Evolutionary conservation across 2,113 vertebrate species (phyloP).

Genomic region (Vanacampus margaritifer): DNA sequence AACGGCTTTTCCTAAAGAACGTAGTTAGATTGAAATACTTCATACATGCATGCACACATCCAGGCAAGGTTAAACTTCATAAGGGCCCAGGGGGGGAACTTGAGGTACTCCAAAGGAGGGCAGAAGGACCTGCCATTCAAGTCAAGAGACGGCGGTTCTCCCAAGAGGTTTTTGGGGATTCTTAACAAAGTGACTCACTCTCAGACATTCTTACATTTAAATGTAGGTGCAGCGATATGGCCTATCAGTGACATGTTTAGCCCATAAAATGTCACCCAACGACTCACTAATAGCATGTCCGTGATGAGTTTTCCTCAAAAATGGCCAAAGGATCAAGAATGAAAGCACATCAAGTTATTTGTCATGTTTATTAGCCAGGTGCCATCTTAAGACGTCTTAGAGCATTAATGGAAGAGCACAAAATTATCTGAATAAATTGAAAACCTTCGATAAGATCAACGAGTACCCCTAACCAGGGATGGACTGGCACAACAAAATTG

Average conservation of each 20-base stretch:
- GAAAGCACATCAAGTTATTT: too few species aligned
- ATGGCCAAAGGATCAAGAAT: too few species aligned
- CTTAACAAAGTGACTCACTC: conserved; percentile 34
- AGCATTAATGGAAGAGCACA: too few species aligned
- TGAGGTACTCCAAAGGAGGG: conserved; percentile 53
- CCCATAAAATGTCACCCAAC: too few species aligned
- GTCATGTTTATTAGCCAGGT: too few species aligned
- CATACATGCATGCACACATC: conserved; percentile 29
- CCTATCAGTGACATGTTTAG: neutral
- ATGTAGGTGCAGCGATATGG: neutral
- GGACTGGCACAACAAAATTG: too few species aligned
- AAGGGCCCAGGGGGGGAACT: conserved; percentile 42
- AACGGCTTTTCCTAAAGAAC: conserved; percentile 52
- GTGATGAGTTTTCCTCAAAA: too few species aligned
- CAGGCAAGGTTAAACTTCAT: conserved; percentile 58
- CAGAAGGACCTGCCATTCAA: conserved; percentile 57
- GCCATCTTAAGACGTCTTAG: too few species aligned
- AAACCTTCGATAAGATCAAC: too few species aligned
- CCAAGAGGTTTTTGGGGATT: conserved; percentile 48
- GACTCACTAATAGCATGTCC: neutral
- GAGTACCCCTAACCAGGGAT: too few species aligned
- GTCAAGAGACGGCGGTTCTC: conserved; percentile 55
- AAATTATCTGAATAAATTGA: too few species aligned
- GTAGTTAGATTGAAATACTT: conserved; percentile 23
- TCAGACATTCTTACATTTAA: neutral